A percentile compares a stretch with the other conserved stretches of the same genome.
Evolutionary conservation across 2,888 invertebrate genomes (phyloP).

Genomic region (Dastarcus helophoroides): DNA sequence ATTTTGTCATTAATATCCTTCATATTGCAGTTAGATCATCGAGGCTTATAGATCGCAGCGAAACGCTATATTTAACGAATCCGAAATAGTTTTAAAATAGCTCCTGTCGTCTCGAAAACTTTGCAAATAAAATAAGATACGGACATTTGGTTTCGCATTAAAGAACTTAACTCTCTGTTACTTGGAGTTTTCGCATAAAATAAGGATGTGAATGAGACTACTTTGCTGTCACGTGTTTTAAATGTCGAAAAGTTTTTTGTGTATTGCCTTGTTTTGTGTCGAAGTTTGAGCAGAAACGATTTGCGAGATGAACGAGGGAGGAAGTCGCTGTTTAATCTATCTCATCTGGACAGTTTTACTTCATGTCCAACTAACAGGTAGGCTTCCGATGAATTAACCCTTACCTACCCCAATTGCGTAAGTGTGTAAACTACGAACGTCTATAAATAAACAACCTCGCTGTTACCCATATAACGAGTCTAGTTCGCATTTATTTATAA

Average conservation of each 20-base stretch:
- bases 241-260: not conserved
- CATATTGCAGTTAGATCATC: not conserved
- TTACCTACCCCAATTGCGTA: too few species aligned
- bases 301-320: not conserved
- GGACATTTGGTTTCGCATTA: constrained; percentile 12
- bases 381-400: too few species aligned
- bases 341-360: too few species aligned
- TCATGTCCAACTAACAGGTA: too few species aligned
- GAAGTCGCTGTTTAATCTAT: not conserved
- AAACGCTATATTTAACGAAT: constrained; percentile 17
- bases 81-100: constrained; percentile 19
- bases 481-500: too few species aligned
- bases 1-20: not conserved
- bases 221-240: not conserved
- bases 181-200: not conserved
- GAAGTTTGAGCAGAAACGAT: not conserved
- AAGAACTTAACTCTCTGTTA: constrained; percentile 10
- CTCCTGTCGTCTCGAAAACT: constrained; percentile 14
- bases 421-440: too few species aligned
- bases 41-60: not conserved
- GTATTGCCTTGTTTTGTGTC: not conserved
- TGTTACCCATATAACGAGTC: too few species aligned
- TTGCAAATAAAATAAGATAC: constrained; percentile 17
- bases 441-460: too few species aligned
- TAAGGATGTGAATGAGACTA: not conserved